Evolutionary conservation across 2,797 vertebrate genomes (phyloP).

Genomic region (Hemitrygon akajei): DNA sequence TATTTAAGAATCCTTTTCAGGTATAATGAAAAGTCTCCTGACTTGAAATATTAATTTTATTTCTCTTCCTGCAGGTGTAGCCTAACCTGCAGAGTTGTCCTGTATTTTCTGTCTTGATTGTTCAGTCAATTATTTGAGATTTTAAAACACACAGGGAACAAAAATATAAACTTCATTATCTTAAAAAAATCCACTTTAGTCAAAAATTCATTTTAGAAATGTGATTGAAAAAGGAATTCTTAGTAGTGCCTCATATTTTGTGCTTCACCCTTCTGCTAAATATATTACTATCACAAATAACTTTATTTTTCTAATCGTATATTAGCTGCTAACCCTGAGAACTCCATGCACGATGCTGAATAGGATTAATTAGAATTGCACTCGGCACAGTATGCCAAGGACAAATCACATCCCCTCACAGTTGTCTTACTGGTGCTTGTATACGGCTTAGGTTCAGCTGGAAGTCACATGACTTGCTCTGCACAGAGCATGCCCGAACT

Average conservation of each 20-base stretch:
- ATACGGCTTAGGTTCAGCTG: constrained; percentile 54
- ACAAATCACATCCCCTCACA: background rate
- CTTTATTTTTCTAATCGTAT: background rate
- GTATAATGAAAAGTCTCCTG: too few relatives aligned
- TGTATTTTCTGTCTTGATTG: too few relatives aligned
- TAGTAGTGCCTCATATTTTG: too few relatives aligned
- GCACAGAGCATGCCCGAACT: constrained; percentile 67
- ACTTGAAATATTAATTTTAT: too few relatives aligned
- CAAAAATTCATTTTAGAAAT: background rate
- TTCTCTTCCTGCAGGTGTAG: too few relatives aligned
- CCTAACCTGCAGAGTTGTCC: background rate
- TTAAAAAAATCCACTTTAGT: background rate
- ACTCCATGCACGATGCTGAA: background rate
- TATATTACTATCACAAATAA: background rate
- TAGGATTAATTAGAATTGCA: background rate
- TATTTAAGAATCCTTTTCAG: too few relatives aligned
- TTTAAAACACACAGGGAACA: background rate
- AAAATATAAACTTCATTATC: background rate
- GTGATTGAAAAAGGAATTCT: background rate
- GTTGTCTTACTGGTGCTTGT: background rate
- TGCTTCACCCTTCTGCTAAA: background rate
- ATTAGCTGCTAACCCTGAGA: background rate
- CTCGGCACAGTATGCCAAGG: background rate
- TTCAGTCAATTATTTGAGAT: background rate
- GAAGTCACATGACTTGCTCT: constrained; percentile 64